Conservation (phyloP, 2,113 vertebrate species). For the Apus apus region DNA sequence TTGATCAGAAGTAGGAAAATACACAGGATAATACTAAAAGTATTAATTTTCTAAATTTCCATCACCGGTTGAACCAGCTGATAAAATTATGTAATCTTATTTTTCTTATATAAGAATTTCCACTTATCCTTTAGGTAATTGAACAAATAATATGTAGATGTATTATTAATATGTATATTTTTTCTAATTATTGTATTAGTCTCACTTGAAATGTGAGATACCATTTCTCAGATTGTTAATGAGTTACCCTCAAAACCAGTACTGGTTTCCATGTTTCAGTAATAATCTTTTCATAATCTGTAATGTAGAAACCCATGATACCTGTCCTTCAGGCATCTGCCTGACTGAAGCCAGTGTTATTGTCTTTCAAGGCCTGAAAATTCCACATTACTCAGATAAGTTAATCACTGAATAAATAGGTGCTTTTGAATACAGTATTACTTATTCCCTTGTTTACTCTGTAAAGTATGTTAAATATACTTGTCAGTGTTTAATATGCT, state of each 20-base stretch:
- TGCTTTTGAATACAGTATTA: not conserved
- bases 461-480: not conserved
- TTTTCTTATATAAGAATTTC: not conserved
- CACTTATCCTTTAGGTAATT: not conserved
- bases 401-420: not conserved
- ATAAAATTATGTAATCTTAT: not conserved
- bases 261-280: not conserved
- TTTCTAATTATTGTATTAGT: not conserved
- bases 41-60: not conserved
- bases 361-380: conserved; percentile 9
- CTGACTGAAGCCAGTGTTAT: not conserved
- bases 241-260: not conserved
- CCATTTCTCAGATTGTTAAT: not conserved
- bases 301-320: not conserved
- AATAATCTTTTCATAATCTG: not conserved
- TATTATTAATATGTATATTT: not conserved
- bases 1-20: not conserved
- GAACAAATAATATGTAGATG: not conserved
- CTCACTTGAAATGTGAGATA: not conserved
- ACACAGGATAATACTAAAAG: not conserved
- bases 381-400: not conserved
- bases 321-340: not conserved
- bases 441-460: not conserved
- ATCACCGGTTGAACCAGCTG: not conserved
- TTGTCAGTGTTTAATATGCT: not conserved